Evolutionary conservation across 2,113 vertebrate species (phyloP), one percentile per base, ranked within the genome.

Genomic region (Dicentrarchus labrax): DNA sequence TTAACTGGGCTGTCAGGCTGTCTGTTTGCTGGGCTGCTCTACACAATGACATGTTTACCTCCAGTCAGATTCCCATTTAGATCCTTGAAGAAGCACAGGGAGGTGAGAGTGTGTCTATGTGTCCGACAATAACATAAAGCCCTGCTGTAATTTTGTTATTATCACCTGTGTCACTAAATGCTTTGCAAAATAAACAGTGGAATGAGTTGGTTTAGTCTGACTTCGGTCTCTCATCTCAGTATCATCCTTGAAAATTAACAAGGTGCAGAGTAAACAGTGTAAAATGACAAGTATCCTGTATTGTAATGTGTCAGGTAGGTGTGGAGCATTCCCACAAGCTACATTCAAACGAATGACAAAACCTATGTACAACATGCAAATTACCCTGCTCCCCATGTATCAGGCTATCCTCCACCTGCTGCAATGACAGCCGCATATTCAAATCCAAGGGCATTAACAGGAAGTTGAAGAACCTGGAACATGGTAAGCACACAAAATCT

Each of bases 1-100:
- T 94, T 94, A 93, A 91, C 88, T 66, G 66, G 82, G 62, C 89
- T 92, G 92, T 90, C 93, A 87, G 86, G 24, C 43, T 72, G 85
- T 79, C 89, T 90, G 88, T 94, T 94, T 92, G 92, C 88, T 38
- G 62, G 88, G 72, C 85, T 21, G 79, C 84, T 77, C 78, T 17
- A 89, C 80, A 87, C 84, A 87, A 85, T 86, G 92, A 86, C 84
- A 85, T 89, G 88, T 92, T 92, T 93, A 90, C 91, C 86, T 87
- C 83, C 80, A 67, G 89, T 88, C 85, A 88, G 92, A 94, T 94
- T 94, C 83, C 91, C 81, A 94, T 94, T 94, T 91, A 92, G 92
- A 93, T 93, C 75, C 39, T 47, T 11, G n/a, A 86, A 78, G 80
- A 54, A 81, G 64, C 41, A 30, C 72, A 77, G 24, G 53, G 43